phyloP scores from a whole-genome alignment of 2,888 invertebrate species.

The Pharmacophagus antenor region DNA sequence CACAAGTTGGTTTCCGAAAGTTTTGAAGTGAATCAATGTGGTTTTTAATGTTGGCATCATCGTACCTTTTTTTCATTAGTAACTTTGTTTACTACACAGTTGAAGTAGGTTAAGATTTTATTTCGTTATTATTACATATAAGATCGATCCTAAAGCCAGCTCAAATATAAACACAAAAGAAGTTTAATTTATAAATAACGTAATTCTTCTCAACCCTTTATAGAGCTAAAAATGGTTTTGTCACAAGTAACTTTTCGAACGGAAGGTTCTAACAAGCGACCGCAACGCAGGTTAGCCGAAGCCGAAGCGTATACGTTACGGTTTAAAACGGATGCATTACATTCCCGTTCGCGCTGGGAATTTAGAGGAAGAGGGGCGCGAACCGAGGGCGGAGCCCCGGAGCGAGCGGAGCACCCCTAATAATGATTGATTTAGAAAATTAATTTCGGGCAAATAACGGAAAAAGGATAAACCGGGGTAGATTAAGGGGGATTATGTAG shows the following conservation, averaged over 20 bases:
- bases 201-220: neutral
- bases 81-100: too few relatives aligned
- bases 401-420: slow-evolving; percentile 26
- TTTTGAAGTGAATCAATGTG: too few relatives aligned
- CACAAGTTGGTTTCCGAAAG: too few relatives aligned
- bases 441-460: slow-evolving; percentile 28
- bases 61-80: too few relatives aligned
- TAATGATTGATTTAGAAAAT: slow-evolving; percentile 31
- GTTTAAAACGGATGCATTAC: neutral
- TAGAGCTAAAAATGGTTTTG: neutral
- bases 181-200: neutral
- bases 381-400: slow-evolving; percentile 14
- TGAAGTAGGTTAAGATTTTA: too few relatives aligned
- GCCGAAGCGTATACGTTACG: neutral
- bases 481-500: slow-evolving; percentile 17
- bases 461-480: slow-evolving; percentile 25
- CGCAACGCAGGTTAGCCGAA: neutral
- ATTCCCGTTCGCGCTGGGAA: neutral
- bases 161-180: too few relatives aligned
- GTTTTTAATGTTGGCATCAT: too few relatives aligned
- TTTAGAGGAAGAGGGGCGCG: slow-evolving; percentile 13
- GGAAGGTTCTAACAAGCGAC: neutral
- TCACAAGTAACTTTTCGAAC: neutral
- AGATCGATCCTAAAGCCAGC: too few relatives aligned
- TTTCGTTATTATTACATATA: too few relatives aligned